These are phyloP conservation scores for Ecliptopera silaceata DNA, from an alignment of 2,888 invertebrate species.

Conservation along the genomic window DNA sequence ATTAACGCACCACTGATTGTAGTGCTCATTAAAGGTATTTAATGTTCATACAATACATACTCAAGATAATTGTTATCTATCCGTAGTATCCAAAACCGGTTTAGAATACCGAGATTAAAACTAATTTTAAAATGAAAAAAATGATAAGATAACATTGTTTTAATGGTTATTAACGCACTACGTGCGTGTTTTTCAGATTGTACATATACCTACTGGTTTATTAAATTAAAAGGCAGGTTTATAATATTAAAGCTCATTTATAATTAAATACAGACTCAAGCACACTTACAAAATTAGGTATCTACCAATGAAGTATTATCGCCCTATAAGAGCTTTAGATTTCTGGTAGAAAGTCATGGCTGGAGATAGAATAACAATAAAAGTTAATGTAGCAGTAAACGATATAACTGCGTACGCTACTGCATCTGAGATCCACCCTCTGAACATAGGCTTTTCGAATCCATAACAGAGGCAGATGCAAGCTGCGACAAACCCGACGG, in stretches of 20 bases:
- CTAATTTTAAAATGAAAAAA: too few species aligned
- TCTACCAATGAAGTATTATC: slow-evolving; percentile 2
- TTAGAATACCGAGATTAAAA: too few species aligned
- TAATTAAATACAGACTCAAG: too few species aligned
- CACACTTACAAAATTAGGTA: background rate
- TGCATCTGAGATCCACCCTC: slow-evolving; percentile 41
- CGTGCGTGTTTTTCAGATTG: background rate
- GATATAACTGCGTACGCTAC: slow-evolving; percentile 49
- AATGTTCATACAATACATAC: too few species aligned
- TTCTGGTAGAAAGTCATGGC: slow-evolving; percentile 49
- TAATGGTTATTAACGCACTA: background rate
- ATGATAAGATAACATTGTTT: too few species aligned
- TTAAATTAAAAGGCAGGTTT: background rate
- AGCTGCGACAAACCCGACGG: slow-evolving; percentile 46
- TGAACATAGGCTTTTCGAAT: slow-evolving; percentile 53
- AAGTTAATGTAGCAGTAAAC: slow-evolving; percentile 44
- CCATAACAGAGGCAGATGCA: slow-evolving; percentile 55
- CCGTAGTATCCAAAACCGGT: too few species aligned
- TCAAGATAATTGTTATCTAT: too few species aligned
- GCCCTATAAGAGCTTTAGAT: slow-evolving; percentile 21
- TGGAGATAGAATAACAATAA: slow-evolving; percentile 55
- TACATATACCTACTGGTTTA: background rate
- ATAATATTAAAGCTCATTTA: too few species aligned
- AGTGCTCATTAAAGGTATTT: too few species aligned
- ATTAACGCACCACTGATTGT: too few species aligned